These are phyloP conservation scores for Clarias fuscus DNA, from an alignment of 2,797 vertebrate genomes.

Conservation along the genomic window DNA sequence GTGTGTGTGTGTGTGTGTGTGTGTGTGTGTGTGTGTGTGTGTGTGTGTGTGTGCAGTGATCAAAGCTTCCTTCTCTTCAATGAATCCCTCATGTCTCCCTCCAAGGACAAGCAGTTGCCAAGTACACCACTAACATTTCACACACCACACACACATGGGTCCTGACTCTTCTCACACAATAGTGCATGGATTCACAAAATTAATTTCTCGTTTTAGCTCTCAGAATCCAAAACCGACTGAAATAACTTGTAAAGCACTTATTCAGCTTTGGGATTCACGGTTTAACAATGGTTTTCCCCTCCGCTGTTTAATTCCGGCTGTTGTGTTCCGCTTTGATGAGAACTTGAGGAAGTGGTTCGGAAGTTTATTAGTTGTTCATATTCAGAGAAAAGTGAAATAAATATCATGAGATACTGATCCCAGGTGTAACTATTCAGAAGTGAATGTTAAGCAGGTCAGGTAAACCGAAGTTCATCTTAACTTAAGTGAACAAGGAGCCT, in stretches of 20 bases:
- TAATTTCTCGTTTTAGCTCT: background rate
- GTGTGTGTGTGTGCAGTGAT: background rate
- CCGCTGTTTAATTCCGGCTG: background rate
- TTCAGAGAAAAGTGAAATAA: background rate
- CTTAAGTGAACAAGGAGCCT: too few relatives aligned
- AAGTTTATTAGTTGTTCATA: background rate
- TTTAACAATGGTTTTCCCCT: background rate
- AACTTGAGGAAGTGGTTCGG: background rate
- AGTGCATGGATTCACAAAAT: background rate
- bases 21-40: background rate
- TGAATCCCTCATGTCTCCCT: background rate
- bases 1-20: background rate
- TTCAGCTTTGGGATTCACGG: background rate
- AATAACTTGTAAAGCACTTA: background rate
- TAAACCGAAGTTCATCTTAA: background rate
- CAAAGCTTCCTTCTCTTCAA: background rate
- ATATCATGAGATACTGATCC: background rate
- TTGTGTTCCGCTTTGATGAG: background rate
- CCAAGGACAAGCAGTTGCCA: background rate
- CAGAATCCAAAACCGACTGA: background rate
- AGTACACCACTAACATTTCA: background rate
- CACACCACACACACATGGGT: background rate
- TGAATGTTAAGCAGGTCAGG: background rate
- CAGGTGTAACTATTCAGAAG: background rate
- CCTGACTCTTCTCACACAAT: background rate